These are phyloP conservation scores for Drosophila fuyamai DNA, from an alignment of 1,140 invertebrate species.

Conservation along the genomic window DNA sequence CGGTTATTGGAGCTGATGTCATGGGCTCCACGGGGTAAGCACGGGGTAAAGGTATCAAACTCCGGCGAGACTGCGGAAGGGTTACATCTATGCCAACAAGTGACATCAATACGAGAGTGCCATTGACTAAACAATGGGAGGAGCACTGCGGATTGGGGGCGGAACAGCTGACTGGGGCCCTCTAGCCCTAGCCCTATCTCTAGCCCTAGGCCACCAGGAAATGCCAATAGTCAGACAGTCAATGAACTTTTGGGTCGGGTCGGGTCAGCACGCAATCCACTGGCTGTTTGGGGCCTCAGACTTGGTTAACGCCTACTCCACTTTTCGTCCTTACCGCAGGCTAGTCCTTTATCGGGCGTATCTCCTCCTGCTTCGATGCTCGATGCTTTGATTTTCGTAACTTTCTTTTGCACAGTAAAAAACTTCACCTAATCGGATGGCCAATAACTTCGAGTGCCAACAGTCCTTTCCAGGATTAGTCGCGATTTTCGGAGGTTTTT, in stretches of 20 bases:
- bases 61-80: conserved; percentile 49
- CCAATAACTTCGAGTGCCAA: conserved; percentile 33
- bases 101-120: conserved; percentile 52
- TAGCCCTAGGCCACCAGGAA: conserved; percentile 34
- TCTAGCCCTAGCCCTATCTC: neutral
- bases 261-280: conserved; percentile 60
- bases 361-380: conserved; percentile 16
- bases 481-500: conserved; percentile 44
- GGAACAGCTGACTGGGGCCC: conserved; percentile 53
- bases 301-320: conserved; percentile 56
- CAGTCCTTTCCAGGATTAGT: conserved; percentile 60
- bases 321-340: conserved; percentile 49
- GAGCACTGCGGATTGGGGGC: conserved; percentile 7
- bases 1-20: conserved; percentile 79
- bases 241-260: conserved; percentile 67
- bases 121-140: conserved; percentile 75
- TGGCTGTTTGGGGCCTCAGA: conserved; percentile 7
- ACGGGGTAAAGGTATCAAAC: conserved; percentile 33
- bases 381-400: conserved; percentile 13
- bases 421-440: conserved; percentile 59
- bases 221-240: conserved; percentile 71
- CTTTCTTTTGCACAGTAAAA: conserved; percentile 65
- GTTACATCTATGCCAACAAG: conserved; percentile 48
- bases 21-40: conserved; percentile 37
- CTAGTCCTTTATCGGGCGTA: conserved; percentile 18